These are phyloP conservation scores for Hirudinaria manillensis DNA, from an alignment of 2,888 invertebrate species.

Conservation along the genomic window DNA sequence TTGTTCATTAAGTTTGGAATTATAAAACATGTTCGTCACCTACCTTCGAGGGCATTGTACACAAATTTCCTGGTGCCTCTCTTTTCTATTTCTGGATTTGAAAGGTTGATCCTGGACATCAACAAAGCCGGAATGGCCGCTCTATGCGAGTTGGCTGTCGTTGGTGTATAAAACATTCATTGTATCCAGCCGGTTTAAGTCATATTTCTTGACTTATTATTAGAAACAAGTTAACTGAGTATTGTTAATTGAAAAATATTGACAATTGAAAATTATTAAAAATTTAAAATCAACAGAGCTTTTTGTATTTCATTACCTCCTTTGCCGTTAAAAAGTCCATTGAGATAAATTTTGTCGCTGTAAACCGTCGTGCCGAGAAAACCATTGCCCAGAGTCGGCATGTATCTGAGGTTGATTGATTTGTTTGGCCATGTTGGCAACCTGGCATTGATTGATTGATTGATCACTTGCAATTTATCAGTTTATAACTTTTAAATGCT, in stretches of 20 bases:
- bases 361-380: constrained; percentile 39
- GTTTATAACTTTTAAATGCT: too few relatives aligned
- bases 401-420: constrained; percentile 37
- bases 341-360: constrained; percentile 37
- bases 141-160: constrained; percentile 37
- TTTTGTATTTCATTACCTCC: constrained; percentile 35
- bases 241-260: too few relatives aligned
- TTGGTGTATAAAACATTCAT: background rate
- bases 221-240: too few relatives aligned
- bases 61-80: constrained; percentile 36
- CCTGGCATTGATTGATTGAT: background rate
- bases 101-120: constrained; percentile 35
- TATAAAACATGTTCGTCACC: too few relatives aligned
- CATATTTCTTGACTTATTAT: too few relatives aligned
- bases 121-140: constrained; percentile 39
- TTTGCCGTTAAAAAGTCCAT: constrained; percentile 40
- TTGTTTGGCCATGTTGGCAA: constrained; percentile 30
- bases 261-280: too few relatives aligned
- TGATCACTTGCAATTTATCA: too few relatives aligned
- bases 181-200: background rate
- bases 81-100: constrained; percentile 29
- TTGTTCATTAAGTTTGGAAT: too few relatives aligned
- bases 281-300: too few relatives aligned
- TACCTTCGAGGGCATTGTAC: constrained; percentile 40
- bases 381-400: constrained; percentile 42